phyloP scores from a whole-genome alignment of 2,113 vertebrate species.

The Noturus placidus region DNA sequence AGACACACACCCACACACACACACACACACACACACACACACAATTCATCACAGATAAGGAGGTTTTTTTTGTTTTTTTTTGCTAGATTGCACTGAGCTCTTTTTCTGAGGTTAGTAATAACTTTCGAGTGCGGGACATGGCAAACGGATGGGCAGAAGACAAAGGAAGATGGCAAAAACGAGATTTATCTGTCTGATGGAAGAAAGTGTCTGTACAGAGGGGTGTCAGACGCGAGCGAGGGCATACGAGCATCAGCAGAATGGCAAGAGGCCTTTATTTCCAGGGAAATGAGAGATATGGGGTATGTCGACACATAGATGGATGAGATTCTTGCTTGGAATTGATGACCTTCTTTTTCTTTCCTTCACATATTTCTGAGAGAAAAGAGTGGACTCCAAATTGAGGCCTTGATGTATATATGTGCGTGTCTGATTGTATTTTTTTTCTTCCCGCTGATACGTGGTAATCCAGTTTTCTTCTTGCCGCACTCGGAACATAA shows the following conservation, averaged over 20 bases:
- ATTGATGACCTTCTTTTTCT: conserved; percentile 53
- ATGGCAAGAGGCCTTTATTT: conserved; percentile 48
- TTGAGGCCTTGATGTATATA: conserved; percentile 19
- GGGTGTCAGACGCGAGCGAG: conserved; percentile 42
- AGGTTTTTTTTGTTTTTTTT: conserved; percentile 53
- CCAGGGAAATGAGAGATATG: conserved; percentile 54
- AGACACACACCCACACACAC: conserved; percentile 33
- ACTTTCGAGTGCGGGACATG: conserved; percentile 54
- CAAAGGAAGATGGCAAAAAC: conserved; percentile 46
- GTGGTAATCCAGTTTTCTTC: conserved; percentile 30
- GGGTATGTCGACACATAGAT: conserved; percentile 54
- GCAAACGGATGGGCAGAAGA: conserved; percentile 55
- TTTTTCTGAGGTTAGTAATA: conserved; percentile 62
- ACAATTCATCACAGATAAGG: conserved; percentile 56
- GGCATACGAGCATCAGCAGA: conserved; percentile 29
- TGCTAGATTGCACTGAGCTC: conserved; percentile 57
- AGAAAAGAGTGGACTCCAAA: conserved; percentile 40
- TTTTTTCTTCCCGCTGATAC: neutral
- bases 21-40: conserved; percentile 41
- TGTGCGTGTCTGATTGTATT: neutral
- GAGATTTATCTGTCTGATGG: conserved; percentile 65
- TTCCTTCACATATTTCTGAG: conserved; percentile 44
- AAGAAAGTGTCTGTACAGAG: conserved; percentile 56
- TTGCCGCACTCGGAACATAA: conserved; percentile 40
- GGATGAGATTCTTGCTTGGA: conserved; percentile 51